Evolutionary conservation across 2,888 invertebrate species (phyloP).

Genomic region (Pterobdella sp.): DNA sequence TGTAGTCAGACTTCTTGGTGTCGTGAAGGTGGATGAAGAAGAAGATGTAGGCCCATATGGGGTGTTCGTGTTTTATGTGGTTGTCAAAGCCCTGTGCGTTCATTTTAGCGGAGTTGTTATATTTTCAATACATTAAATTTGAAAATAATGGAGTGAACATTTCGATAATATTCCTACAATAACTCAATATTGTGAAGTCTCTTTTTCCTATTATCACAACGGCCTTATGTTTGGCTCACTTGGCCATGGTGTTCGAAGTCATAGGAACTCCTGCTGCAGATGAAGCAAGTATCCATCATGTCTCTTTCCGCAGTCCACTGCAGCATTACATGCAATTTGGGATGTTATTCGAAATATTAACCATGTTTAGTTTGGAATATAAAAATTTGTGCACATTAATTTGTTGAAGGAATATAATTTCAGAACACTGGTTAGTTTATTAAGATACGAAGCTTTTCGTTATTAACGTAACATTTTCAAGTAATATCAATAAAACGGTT

Average conservation of each 20-base stretch:
- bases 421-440: too few relatives aligned
- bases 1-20: slow-evolving; percentile 51
- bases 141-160: too few relatives aligned
- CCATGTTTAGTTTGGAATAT: too few relatives aligned
- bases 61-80: slow-evolving; percentile 50
- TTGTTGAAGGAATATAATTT: too few relatives aligned
- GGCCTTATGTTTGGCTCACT: slow-evolving; percentile 36
- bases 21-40: slow-evolving; percentile 53
- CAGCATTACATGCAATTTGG: too few relatives aligned
- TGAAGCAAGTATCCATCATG: slow-evolving; percentile 52
- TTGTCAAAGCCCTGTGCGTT: slow-evolving; percentile 48
- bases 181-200: not conserved
- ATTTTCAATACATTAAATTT: too few relatives aligned
- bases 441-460: too few relatives aligned
- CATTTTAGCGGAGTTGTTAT: not conserved
- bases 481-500: too few relatives aligned
- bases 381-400: too few relatives aligned
- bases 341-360: too few relatives aligned
- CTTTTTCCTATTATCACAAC: not conserved
- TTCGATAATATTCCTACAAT: not conserved
- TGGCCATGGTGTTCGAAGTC: slow-evolving; percentile 53
- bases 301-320: slow-evolving; percentile 52
- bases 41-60: slow-evolving; percentile 53
- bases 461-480: too few relatives aligned
- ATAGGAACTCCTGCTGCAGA: slow-evolving; percentile 50